Percentiles rank a stretch among this genome's conserved stretches.
Conservation (phyloP, 2,888 invertebrate species). For the Aleiodes alternator region DNA sequence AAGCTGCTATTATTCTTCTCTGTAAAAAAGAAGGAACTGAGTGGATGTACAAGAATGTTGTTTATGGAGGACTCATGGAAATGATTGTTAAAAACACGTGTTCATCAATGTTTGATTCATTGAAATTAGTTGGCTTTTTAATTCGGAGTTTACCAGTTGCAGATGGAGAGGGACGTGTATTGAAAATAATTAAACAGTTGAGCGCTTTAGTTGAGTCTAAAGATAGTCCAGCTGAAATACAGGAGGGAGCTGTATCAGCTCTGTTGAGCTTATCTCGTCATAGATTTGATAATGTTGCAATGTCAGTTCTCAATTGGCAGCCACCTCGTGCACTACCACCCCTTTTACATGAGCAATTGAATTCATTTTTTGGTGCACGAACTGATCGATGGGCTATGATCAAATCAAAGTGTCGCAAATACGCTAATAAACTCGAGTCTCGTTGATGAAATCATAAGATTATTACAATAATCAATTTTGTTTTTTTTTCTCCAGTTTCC, state of each 20-base stretch:
- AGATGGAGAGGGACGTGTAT: slow-evolving; percentile 56
- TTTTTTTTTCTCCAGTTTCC: background rate
- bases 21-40: slow-evolving; percentile 72
- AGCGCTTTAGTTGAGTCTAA: slow-evolving; percentile 61
- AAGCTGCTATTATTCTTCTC: slow-evolving; percentile 70
- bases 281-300: slow-evolving; percentile 56
- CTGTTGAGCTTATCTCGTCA: slow-evolving; percentile 63
- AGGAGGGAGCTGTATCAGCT: slow-evolving; percentile 68
- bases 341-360: slow-evolving; percentile 59
- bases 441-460: background rate
- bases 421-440: background rate
- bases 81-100: slow-evolving; percentile 63
- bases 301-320: slow-evolving; percentile 64
- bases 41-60: slow-evolving; percentile 74
- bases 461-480: too few species aligned
- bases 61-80: slow-evolving; percentile 60
- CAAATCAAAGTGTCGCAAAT: slow-evolving; percentile 1
- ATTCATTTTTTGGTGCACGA: slow-evolving; percentile 57
- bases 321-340: slow-evolving; percentile 57
- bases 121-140: slow-evolving; percentile 66
- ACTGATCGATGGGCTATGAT: slow-evolving; percentile 58
- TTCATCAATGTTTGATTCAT: slow-evolving; percentile 60
- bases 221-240: slow-evolving; percentile 64
- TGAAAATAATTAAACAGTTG: slow-evolving; percentile 62
- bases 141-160: slow-evolving; percentile 63